Base-by-base conservation (phyloP, 2,888 invertebrate genomes). In the Trissonchulus sp. region DNA sequence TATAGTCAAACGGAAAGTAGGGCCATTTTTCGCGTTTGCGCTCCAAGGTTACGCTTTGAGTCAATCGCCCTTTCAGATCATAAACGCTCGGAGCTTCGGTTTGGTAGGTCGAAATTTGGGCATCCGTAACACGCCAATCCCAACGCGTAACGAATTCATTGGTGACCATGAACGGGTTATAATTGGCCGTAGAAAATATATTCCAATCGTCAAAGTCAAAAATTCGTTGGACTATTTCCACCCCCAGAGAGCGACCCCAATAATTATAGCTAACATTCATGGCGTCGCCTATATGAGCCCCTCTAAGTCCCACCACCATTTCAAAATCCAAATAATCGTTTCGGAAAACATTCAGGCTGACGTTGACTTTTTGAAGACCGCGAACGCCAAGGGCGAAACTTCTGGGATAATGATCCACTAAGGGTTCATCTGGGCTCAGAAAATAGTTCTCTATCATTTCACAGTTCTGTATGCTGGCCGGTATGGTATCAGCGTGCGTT, bases 181-280 rank as follows among this genome's bases (percentile, higher is more conserved):
- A 99, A 23, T 91, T 89, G 0, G 96, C 97, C 73, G 96, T 90
- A 0, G 96, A 96, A 84, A 94, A 95, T 85, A 94, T 93, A 84
- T 99, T 99, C 98, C 99, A 99, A 84, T 98, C 97, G 84, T 99
- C 96, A 85, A 99, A 97, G 86, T 98, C 98, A 84, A 98, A 97
- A 81, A 98, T 95, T 83, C 90, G 89, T 73, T 89, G 88, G 76
- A 90, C 90, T 74, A 99, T 98, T 75, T 89, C 88, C 2, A 86
- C 87, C 73, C 92, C 90, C 74, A 91, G 89, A 0, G 87, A 87
- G 1, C 91, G 91, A 18, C 97, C 98, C 98, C 98, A 99, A 93
- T 94, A 99, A 85, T 99, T 99, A 84, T 93, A 92, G 15, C 89
- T 89, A 0, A 93, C 94, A 83, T 97, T 92, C 74, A 99, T 88